Percentiles rank a stretch among this genome's conserved stretches.
Evolutionary conservation across 2,113 vertebrate genomes (phyloP).

Genomic region (Centropus unirufus): DNA sequence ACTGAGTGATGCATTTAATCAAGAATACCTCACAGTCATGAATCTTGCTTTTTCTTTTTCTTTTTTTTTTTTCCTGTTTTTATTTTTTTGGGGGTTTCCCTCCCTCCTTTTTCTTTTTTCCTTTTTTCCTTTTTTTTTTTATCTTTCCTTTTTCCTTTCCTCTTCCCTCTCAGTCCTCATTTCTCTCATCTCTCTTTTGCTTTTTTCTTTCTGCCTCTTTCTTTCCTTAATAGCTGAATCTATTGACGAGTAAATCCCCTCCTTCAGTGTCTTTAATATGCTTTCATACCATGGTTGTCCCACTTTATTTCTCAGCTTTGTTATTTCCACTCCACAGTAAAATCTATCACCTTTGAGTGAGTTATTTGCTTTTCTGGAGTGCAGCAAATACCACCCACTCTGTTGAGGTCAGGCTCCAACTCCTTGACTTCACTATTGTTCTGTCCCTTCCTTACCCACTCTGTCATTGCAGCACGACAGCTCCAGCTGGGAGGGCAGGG

Average conservation of each 20-base stretch:
- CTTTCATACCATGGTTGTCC: conserved; percentile 58
- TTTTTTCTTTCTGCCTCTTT: background rate
- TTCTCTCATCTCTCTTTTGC: background rate
- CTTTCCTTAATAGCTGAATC: background rate
- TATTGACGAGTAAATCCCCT: conserved; percentile 53
- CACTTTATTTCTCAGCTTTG: conserved; percentile 63
- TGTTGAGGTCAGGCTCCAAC: conserved; percentile 66
- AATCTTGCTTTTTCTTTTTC: background rate
- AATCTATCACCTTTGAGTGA: conserved; percentile 72
- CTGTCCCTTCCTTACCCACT: conserved; percentile 63
- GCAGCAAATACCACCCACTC: conserved; percentile 75
- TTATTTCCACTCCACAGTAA: conserved; percentile 71
- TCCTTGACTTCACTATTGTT: conserved; percentile 75
- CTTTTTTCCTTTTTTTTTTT: fast-evolving
- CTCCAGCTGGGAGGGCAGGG: conserved; percentile 72
- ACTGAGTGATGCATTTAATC: conserved; percentile 67
- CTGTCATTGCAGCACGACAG: conserved; percentile 63
- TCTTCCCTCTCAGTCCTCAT: background rate
- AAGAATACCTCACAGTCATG: conserved; percentile 37
- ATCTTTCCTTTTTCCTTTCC: background rate
- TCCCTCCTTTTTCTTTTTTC: fast-evolving
- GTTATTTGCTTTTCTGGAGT: conserved; percentile 73
- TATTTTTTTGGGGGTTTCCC: no score
- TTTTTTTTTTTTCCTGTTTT: fast-evolving
- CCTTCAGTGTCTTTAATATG: conserved; percentile 46